Evolutionary conservation across 1,140 invertebrate species (phyloP).

Genomic region (Drosophila athabasca): DNA sequence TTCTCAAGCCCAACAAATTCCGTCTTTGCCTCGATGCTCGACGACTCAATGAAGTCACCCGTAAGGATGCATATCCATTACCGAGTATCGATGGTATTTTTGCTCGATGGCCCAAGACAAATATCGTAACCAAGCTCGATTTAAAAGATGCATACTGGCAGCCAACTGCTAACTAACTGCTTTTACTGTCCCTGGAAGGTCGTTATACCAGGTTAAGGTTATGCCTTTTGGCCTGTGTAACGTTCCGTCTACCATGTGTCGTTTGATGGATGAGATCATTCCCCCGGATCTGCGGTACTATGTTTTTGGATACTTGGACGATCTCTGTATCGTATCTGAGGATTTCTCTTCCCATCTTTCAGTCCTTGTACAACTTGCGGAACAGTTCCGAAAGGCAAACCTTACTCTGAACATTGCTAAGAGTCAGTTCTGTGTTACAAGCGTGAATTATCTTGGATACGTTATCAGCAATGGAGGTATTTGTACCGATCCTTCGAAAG

Average conservation of each 20-base stretch:
- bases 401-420: conserved; percentile 2
- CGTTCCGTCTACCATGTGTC: conserved; percentile 28
- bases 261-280: conserved; percentile 35
- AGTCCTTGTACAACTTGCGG: not conserved
- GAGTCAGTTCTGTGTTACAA: conserved; percentile 7
- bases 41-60: too few relatives aligned
- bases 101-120: too few relatives aligned
- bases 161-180: too few relatives aligned
- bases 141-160: conserved; percentile 41
- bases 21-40: too few relatives aligned
- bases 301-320: conserved; percentile 10
- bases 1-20: too few relatives aligned
- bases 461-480: conserved; percentile 5
- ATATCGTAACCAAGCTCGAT: too few relatives aligned
- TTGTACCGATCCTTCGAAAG: conserved; percentile 6
- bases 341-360: too few relatives aligned
- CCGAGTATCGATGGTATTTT: too few relatives aligned
- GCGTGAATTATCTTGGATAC: conserved; percentile 1
- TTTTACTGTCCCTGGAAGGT: conserved; percentile 65
- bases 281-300: conserved; percentile 51
- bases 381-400: conserved; percentile 10
- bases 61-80: too few relatives aligned
- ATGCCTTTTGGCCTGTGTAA: conserved; percentile 36
- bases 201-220: conserved; percentile 53
- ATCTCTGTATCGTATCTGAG: too few relatives aligned